Evolutionary conservation across 2,113 vertebrate species (phyloP), one percentile per base, ranked within the genome.

Genomic region (Mugil cephalus): DNA sequence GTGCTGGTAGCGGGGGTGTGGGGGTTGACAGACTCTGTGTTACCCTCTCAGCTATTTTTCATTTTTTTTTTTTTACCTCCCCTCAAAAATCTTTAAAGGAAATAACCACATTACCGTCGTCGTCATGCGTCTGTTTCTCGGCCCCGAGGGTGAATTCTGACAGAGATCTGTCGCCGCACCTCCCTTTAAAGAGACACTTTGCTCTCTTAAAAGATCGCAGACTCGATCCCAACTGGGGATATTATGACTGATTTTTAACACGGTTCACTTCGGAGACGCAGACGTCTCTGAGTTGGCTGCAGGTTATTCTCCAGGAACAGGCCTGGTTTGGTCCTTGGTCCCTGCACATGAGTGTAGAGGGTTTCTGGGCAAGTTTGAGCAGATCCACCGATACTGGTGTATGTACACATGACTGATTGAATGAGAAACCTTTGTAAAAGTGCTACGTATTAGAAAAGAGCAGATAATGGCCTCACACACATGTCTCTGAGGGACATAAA

Each of bases 81-180:
- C 62, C 52, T 46, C 42, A 80, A 45, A 84, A 79, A 53, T 54
- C 52, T 84, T 87, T 82, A 81, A 88, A 82, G 78, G 52, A 77
- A 87, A 66, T 51, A 80, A 43, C 77, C 67, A 53, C 78, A 36
- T 77, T 45, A 56, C 73, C 36, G 52, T 30, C 40, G 52, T 30
- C 40, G 47, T 79, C 86, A 71, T 69, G 68, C 54, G 79, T 78
- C 74, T 61, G 58, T 58, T 82, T 75, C 40, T 65, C 38, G 17
- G 67, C 50, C 65, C 79, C 48, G 19, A 34, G 71, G 86, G 82
- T 38, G 24, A 36, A 47, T 30, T 69, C 74, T 53, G 74, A 75
- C 68, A 54, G 67, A 53, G 38, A 74, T 69, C 50, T 12, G 8
- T 34, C 43, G 55, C 54, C 43, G 55, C 54, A 69, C 61, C 69